Evolutionary conservation across 2,888 invertebrate species (phyloP).

Genomic region (Melanargia galathea): DNA sequence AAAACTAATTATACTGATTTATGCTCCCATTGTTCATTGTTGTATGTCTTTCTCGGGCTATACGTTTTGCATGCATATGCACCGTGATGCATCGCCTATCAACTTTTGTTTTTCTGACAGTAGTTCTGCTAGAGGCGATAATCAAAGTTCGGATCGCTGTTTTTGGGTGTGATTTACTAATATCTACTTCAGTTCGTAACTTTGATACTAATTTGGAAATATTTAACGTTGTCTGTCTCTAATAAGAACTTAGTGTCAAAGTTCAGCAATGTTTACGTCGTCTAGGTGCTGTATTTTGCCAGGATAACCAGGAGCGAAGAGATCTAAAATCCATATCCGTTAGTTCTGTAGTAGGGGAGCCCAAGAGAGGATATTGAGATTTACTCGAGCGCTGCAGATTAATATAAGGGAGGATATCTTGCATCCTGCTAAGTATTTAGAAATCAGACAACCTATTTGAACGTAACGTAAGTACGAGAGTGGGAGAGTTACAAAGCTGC

Average conservation of each 20-base stretch:
- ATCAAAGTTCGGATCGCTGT: conserved; percentile 46
- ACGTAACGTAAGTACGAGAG: too few species aligned
- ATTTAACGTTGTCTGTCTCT: not conserved
- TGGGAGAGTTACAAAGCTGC: too few species aligned
- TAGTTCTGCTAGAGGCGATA: conserved; percentile 48
- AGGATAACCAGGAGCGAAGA: not conserved
- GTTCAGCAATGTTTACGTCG: not conserved
- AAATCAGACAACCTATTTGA: too few species aligned
- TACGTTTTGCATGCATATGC: conserved; percentile 56
- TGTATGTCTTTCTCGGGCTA: conserved; percentile 81
- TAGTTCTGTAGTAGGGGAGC: too few species aligned
- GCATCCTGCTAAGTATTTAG: too few species aligned
- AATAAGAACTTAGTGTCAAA: not conserved
- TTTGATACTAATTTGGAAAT: not conserved
- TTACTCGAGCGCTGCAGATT: too few species aligned
- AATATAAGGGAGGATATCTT: too few species aligned
- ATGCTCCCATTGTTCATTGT: conserved; percentile 96
- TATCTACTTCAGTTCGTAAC: not conserved
- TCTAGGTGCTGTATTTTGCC: not conserved
- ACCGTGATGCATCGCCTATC: conserved; percentile 49
- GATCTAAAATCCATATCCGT: too few species aligned
- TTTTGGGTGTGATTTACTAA: conserved; percentile 47
- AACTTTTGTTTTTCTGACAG: conserved; percentile 46
- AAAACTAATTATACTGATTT: conserved; percentile 97
- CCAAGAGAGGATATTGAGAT: too few species aligned